A percentile compares a stretch with the other conserved stretches of the same genome.
These are phyloP conservation scores for Ophion costatus DNA, from an alignment of 2,888 invertebrate genomes.

Conservation along the genomic window DNA sequence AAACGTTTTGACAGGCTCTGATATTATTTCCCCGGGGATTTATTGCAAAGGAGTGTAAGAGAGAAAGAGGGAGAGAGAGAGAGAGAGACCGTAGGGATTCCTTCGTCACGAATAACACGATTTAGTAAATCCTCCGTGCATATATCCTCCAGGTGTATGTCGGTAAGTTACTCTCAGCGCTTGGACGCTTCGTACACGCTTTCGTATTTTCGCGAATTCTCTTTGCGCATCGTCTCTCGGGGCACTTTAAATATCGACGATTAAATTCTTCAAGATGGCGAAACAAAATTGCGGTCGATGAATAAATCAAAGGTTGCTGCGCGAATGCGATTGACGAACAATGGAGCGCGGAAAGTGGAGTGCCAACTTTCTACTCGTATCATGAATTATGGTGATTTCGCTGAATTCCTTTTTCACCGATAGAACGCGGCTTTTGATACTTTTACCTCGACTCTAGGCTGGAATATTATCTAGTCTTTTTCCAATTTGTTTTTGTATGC, in stretches of 20 bases:
- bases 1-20: constrained; percentile 57
- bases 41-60: not conserved
- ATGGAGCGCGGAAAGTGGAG: not conserved
- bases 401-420: not conserved
- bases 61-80: not conserved
- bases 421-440: not conserved
- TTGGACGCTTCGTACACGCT: not conserved
- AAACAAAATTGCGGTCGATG: not conserved
- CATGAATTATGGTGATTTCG: constrained; percentile 10
- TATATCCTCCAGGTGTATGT: not conserved
- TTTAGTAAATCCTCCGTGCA: constrained; percentile 28
- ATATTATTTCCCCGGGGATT: constrained; percentile 40
- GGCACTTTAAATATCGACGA: not conserved
- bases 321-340: constrained; percentile 13
- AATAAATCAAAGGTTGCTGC: not conserved
- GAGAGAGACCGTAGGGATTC: constrained; percentile 23
- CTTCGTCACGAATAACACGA: constrained; percentile 54
- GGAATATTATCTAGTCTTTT: not conserved
- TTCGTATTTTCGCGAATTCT: not conserved
- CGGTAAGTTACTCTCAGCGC: not conserved
- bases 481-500: not conserved
- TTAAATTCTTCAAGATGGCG: not conserved
- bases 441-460: not conserved
- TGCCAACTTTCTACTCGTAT: constrained; percentile 8
- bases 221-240: not conserved